Evolutionary conservation across 2,888 invertebrate genomes (phyloP), one percentile per base, ranked within the genome.

Genomic region (Mythimna albipuncta): DNA sequence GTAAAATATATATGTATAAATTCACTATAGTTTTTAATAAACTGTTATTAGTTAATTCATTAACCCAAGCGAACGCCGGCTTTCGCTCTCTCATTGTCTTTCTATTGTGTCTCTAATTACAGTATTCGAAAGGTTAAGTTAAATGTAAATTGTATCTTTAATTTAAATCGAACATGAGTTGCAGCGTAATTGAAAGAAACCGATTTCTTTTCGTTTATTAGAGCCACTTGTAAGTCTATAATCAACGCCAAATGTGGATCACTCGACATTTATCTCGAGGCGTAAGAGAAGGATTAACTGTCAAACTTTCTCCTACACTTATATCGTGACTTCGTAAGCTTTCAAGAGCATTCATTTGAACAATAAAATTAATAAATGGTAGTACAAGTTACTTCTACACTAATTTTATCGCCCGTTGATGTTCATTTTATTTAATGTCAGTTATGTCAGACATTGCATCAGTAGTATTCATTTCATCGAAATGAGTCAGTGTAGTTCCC

Each of bases 291-390:
- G 66, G 75, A 63, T 80, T 74, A 52, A 58, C 35, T 50, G 38
- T 11, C 41, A 16, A 66, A 66, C 77, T 77, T 77, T 77, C 76
- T 74, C 80, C 44, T n/a, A 62, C 59, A 41, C 32, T 41, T 59
- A 32, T 19, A 38, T 47, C 19, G 26, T 41, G 47, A 47, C 47
- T 38, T 47, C 19, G 26, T 50, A 47, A 57, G 80, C 74, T 79
- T 57, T 54, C 52, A 64, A 72, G 62, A 79, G 35, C 55, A 52
- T 47, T 44, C 47, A 57, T 79, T 41, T 57, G 50, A 57, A 64
- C 54, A n/a, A 38, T 59, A 38, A 79, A 47, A 16, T 2, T 47
- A 59, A 64, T 41, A 50, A 55, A 64, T 54, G 16, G 26, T n/a
- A 21, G n/a, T 41, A 50, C 54, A 57, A 32, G 57, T 63, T 54